A percentile compares a stretch with the other conserved stretches of the same genome.
phyloP scores from a whole-genome alignment of 2,113 vertebrate species.

The Rhizomys pruinosus region DNA sequence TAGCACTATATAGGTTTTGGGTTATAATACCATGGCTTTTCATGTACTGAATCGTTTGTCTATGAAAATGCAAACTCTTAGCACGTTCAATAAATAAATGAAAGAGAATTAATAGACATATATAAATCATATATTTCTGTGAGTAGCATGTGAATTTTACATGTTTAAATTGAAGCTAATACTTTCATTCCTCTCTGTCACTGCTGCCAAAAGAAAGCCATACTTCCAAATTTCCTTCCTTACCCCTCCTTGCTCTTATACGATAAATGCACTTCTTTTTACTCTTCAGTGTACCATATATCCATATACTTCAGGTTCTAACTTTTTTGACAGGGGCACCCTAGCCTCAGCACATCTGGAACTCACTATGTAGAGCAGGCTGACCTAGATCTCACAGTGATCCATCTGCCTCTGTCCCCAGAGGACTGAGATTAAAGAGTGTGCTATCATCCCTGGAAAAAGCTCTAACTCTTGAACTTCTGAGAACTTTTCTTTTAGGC shows the following conservation, averaged over 20 bases:
- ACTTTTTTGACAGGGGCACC: no score
- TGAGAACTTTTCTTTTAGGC: neutral
- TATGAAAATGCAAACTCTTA: conserved; percentile 25
- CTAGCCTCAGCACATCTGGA: no score
- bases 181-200: neutral
- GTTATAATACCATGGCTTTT: conserved; percentile 44
- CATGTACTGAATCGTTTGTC: neutral
- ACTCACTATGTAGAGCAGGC: no score
- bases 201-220: neutral
- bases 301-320: neutral
- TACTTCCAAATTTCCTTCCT: neutral
- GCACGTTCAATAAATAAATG: neutral
- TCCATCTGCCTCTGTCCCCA: no score
- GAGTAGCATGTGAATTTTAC: neutral
- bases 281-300: neutral
- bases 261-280: neutral
- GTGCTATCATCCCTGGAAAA: no score
- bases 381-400: no score
- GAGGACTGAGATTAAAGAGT: no score
- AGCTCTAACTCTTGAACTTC: neutral
- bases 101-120: conserved; percentile 9
- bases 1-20: neutral
- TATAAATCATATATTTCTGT: neutral
- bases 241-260: neutral
- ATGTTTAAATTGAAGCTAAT: neutral